Percentiles rank a stretch among this genome's conserved stretches.
phyloP scores from a whole-genome alignment of 2,113 vertebrate genomes.

The Eptatretus burgeri region DNA sequence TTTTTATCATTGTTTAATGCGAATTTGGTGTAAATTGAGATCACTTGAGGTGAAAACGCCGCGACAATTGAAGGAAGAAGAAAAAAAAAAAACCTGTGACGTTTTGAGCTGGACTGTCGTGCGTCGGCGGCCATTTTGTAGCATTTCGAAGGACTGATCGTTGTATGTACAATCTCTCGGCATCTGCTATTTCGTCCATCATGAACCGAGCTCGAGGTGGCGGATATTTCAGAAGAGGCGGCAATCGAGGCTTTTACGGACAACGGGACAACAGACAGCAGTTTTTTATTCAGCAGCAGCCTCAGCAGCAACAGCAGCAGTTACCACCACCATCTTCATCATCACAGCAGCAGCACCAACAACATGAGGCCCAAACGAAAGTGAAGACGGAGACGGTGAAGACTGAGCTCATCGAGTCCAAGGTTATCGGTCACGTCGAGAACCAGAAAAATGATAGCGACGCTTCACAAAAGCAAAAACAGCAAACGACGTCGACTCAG shows the following conservation, averaged over 20 bases:
- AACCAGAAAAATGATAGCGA: not conserved
- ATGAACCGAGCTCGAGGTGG: too few species aligned
- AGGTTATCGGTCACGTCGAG: not conserved
- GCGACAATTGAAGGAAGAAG: too few species aligned
- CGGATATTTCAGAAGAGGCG: too few species aligned
- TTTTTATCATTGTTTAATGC: too few species aligned
- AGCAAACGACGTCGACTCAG: not conserved
- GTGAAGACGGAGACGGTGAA: not conserved
- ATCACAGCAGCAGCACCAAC: not conserved
- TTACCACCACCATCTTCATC: not conserved
- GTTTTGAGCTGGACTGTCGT: too few species aligned
- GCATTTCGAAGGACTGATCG: too few species aligned
- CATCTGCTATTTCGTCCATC: too few species aligned
- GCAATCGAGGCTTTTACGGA: not conserved
- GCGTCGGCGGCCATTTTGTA: too few species aligned
- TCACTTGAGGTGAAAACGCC: too few species aligned
- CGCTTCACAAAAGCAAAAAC: not conserved
- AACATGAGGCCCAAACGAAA: not conserved
- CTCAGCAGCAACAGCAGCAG: constrained; percentile 1
- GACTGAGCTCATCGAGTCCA: not conserved
- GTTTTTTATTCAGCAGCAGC: not conserved
- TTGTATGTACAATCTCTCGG: too few species aligned
- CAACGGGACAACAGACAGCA: constrained; percentile 3
- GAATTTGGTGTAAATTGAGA: too few species aligned
- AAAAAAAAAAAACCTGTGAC: too few species aligned